Evolutionary conservation across 2,888 invertebrate species (phyloP), one percentile per base, ranked within the genome.

Genomic region (Cyclophora albipunctata): DNA sequence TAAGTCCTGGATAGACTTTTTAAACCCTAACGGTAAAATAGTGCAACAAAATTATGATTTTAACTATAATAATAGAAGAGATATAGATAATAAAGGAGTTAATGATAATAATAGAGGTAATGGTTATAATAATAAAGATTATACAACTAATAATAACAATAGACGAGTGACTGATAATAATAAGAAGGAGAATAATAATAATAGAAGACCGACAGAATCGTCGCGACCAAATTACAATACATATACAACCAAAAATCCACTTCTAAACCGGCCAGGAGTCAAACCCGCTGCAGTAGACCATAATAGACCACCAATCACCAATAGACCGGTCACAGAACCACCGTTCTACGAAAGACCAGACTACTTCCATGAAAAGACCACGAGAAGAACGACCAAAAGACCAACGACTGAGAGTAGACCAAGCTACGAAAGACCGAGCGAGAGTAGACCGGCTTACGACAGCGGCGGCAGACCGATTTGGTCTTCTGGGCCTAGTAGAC

Each of bases 261-360:
- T 73, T 0, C 53, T 64, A 0, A 64, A 71, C 5, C 63, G 73
- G 0, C 81, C 83, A 0, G 84, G 81, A 0, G 82, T 86, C 0
- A 79, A 60, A 54, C 84, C 85, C 0, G 70, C 72, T 0, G 57
- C 66, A 0, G 72, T 76, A 0, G 73, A 80, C 34, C 55, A 61
- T 0, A 67, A 64, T 40, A 68, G 71, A 33, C 81, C 82, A 0
- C 82, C 86, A 0, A 85, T 85, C 0, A 87, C 87, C 0, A 87
- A 87, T 40, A 74, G 55, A 42, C 80, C 82, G 0, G 56, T 67
- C 0, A 66, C 69, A 0, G 52, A 54, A n/a, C 42, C 47, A 33
- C 58, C 58, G 7, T 33, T 43, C 50, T 7, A 48, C 34, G 33
- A 48, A 43, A 43, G 43, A 20, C 43, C 43, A 5, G 43, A 43